A percentile compares a stretch with the other conserved stretches of the same genome.
phyloP scores from a whole-genome alignment of 2,113 vertebrate species.

The Marmota monax region DNA sequence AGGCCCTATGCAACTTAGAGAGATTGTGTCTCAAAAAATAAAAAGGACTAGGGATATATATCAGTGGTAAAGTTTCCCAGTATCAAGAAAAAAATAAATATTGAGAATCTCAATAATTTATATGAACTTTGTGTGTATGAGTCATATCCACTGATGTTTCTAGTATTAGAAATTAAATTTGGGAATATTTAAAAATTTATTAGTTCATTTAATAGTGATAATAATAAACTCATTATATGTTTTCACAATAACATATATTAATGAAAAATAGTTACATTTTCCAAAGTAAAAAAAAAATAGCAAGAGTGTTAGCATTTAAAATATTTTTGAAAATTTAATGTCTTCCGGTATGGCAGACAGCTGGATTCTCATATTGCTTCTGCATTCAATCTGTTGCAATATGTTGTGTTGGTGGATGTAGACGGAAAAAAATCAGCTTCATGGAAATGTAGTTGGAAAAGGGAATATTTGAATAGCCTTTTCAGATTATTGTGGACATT shows the following conservation, averaged over 20 bases:
- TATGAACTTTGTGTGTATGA: conserved; percentile 1
- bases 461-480: background rate
- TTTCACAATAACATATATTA: background rate
- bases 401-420: background rate
- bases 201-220: conserved; percentile 31
- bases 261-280: conserved; percentile 19
- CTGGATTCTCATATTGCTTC: background rate
- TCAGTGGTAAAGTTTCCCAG: background rate
- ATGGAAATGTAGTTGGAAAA: background rate
- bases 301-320: background rate
- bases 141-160: background rate
- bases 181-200: background rate
- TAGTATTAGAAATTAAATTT: background rate
- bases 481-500: conserved; percentile 20
- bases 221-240: background rate
- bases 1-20: background rate
- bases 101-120: background rate
- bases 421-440: conserved; percentile 36
- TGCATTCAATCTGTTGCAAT: background rate
- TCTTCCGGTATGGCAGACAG: conserved; percentile 18
- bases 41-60: background rate
- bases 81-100: background rate
- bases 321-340: background rate
- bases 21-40: background rate
- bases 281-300: conserved; percentile 17